These are phyloP conservation scores for Linurgus olivaceus DNA, from an alignment of 2,797 vertebrate species.

Conservation along the genomic window DNA sequence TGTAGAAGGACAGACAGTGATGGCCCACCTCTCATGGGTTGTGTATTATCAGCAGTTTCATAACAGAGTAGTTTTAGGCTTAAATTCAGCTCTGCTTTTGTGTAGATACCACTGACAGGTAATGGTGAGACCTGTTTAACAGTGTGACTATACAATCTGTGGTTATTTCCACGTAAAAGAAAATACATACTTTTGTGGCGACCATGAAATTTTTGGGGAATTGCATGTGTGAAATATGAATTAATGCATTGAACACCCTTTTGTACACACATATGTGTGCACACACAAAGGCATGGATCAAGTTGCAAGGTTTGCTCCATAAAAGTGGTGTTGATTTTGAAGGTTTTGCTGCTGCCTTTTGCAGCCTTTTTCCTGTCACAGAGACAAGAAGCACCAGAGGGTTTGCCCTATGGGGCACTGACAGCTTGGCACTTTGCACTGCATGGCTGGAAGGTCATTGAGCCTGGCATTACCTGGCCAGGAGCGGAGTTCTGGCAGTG, in stretches of 20 bases:
- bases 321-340: neutral
- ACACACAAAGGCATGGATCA: neutral
- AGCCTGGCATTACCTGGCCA: neutral
- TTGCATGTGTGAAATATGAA: neutral
- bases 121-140: neutral
- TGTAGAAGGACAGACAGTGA: neutral
- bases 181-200: neutral
- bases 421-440: neutral
- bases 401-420: fast-evolving
- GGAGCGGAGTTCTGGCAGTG: neutral
- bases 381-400: neutral
- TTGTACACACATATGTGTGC: fast-evolving
- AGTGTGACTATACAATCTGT: neutral
- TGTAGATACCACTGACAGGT: neutral
- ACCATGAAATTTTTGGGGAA: neutral
- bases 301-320: neutral
- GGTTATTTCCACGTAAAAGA: neutral
- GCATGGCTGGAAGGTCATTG: neutral
- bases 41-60: neutral
- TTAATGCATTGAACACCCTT: neutral
- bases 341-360: neutral
- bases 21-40: fast-evolving
- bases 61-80: neutral
- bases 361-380: neutral
- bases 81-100: neutral